Evolutionary conservation across 2,888 invertebrate species (phyloP).

Genomic region (Nebria brevicollis): DNA sequence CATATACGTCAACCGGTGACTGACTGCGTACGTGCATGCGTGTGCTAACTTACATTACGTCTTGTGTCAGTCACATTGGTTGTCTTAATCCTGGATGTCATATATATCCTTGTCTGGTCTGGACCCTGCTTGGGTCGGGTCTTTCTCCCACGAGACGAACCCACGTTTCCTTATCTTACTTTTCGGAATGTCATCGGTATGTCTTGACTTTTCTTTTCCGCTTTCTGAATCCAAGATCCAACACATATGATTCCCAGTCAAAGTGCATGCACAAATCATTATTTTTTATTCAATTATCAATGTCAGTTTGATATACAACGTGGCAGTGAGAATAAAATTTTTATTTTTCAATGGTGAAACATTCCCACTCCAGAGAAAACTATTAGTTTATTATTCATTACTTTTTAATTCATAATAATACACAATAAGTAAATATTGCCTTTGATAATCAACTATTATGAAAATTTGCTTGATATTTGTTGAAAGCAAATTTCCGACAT

Average conservation of each 20-base stretch:
- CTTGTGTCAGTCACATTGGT: neutral
- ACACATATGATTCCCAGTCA: neutral
- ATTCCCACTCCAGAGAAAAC: too few relatives aligned
- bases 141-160: conserved; percentile 5
- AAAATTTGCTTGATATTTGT: too few relatives aligned
- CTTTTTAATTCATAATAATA: too few relatives aligned
- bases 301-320: too few relatives aligned
- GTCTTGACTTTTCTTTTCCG: neutral
- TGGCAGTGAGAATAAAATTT: too few relatives aligned
- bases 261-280: neutral
- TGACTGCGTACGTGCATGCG: conserved; percentile 2
- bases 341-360: too few relatives aligned
- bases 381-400: too few relatives aligned
- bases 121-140: neutral
- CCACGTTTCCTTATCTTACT: neutral
- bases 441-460: too few relatives aligned
- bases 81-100: conserved; percentile 4
- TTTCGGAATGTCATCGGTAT: neutral
- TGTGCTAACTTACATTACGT: neutral
- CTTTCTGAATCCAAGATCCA: neutral
- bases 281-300: neutral
- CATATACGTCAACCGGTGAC: neutral
- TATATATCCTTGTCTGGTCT: neutral
- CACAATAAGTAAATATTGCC: too few relatives aligned
- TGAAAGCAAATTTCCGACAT: too few relatives aligned